Evolutionary conservation across 2,888 invertebrate genomes (phyloP), one percentile per base, ranked within the genome.

Genomic region (Plagodis dolabraria): DNA sequence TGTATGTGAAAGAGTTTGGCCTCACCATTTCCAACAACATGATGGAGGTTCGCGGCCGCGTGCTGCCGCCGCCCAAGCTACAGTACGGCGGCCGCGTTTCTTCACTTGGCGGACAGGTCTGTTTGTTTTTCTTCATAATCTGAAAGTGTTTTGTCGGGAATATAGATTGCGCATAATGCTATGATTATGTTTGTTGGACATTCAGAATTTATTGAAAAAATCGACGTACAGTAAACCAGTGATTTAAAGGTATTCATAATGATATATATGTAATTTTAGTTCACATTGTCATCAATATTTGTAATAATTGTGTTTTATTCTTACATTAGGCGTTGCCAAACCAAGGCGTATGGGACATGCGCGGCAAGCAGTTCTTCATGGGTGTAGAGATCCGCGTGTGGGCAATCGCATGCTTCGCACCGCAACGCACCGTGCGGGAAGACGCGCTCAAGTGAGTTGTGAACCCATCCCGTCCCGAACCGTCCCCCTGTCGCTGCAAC

Each of bases 321-420:
- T 22, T 22, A 59, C 96, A 98, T 83, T 98, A 99, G 86, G 99
- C 99, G 8, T 94, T 99, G 85, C 99, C 99, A 36, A 99, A 99
- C 89, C 98, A 99, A 88, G 99, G 99, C 57, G 99, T 99, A 44
- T 99, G 99, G 99, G 99, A 99, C 88, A 99, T 99, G 99, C 95
- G 99, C 60, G 99, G 99, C 57, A 99, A 99, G 86, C 99, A 99
- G 92, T 99, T 99, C 93, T 99, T 99, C 91, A 99, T 99, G 71
- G 99, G 99, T 48, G 99, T 99, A 7, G 99, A 99, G 92, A 99
- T 99, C 71, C 94, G 99, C 69, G 98, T 99, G 47, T 99, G 99
- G 99, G 99, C 99, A 12, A 99, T 99, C 74, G 99, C 99, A 38
- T 99, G 99, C 87, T 99, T 99, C 89, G 99, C 99, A 5, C 99